Evolutionary conservation across 2,888 invertebrate genomes (phyloP), one percentile per base, ranked within the genome.

Genomic region (Agrotis ipsilon): DNA sequence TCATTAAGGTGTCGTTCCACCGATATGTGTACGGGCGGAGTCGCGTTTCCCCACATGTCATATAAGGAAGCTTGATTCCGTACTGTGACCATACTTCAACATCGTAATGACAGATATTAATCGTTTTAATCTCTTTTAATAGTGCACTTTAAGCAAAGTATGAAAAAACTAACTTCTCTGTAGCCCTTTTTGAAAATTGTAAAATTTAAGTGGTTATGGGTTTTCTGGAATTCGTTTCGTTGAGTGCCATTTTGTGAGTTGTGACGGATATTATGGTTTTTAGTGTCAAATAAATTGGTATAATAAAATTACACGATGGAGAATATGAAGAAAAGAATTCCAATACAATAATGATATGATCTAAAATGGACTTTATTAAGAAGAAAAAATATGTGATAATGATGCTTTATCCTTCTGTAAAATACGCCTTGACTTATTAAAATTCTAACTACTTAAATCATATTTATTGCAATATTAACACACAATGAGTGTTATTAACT

Each of bases 1-100:
- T 92, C 92, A 91, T 93, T 92, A 93, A 89, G 86, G 91, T 89
- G 89, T 91, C 83, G 88, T 91, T 92, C 89, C 88, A 88, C 89
- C 84, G 80, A 72, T 75, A 79, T 82, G 75, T 84, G 87, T 68
- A 84, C 87, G 84, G 80, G 75, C 72, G 87, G 82, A 85, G 83
- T 78, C 72, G 81, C 85, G 87, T 87, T 88, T 85, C 87, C 78
- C 82, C 73, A 78, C 86, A 76, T 75, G 76, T 84, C 88, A 59
- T 88, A 83, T 89, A 92, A 78, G 92, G 92, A 85, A 90, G 85
- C 88, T 90, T 89, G 90, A 74, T 69, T 78, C 60, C 59, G 73
- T 84, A 86, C 82, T 86, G 89, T 90, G 90, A 87, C 93, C 91
- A 92, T 90, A 88, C 87, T 81, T 86, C 85, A 78, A 79, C 49